A percentile compares a stretch with the other conserved stretches of the same genome.
Evolutionary conservation across 2,797 vertebrate genomes (phyloP).

Genomic region (Micrastur ruficollis): DNA sequence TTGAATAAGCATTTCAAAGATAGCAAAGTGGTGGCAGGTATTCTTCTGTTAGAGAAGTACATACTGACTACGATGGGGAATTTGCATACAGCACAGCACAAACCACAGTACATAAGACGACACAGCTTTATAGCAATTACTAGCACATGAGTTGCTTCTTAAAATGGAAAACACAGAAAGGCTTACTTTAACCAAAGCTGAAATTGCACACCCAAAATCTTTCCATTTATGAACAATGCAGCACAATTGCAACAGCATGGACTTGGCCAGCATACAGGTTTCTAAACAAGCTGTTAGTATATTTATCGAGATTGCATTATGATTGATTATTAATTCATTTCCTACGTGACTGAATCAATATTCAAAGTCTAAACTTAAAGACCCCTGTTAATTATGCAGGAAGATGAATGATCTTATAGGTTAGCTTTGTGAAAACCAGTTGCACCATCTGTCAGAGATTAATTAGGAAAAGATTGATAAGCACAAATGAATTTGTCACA

Average conservation of each 20-base stretch:
- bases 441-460: slow-evolving; percentile 54
- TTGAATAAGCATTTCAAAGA: background rate
- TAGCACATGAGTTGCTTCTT: background rate
- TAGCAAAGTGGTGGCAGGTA: background rate
- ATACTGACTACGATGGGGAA: background rate
- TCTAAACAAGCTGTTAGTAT: slow-evolving; percentile 5
- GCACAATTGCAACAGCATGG: background rate
- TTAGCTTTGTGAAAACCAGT: slow-evolving; percentile 48
- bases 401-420: background rate
- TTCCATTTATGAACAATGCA: background rate
- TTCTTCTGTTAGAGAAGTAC: background rate
- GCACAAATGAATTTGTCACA: background rate
- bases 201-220: background rate
- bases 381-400: background rate
- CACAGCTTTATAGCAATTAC: background rate
- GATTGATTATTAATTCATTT: slow-evolving; percentile 37
- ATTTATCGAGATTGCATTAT: background rate
- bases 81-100: background rate
- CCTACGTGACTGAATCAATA: slow-evolving; percentile 27
- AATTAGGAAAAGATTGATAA: slow-evolving; percentile 12
- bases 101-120: accelerated
- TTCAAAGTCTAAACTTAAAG: slow-evolving; percentile 24
- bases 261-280: background rate
- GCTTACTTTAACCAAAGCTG: background rate
- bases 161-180: background rate